These are phyloP conservation scores for Andrena camellia DNA, from an alignment of 2,888 invertebrate genomes.

Conservation along the genomic window DNA sequence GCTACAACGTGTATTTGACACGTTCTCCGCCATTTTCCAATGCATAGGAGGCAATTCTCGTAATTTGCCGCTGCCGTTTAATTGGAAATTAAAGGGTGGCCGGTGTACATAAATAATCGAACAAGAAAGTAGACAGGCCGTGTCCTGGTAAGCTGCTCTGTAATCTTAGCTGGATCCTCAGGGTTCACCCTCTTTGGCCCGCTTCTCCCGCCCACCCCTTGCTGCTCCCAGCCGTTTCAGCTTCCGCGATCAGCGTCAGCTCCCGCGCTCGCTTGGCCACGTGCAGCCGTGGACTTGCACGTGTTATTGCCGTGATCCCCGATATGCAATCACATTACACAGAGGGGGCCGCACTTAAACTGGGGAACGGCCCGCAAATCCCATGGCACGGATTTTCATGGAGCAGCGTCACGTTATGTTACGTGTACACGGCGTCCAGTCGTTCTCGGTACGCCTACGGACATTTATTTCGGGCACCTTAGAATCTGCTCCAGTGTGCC, in stretches of 20 bases:
- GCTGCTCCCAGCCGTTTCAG: background rate
- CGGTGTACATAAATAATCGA: slow-evolving; percentile 14
- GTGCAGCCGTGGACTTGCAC: slow-evolving; percentile 21
- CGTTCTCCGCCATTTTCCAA: background rate
- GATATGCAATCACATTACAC: slow-evolving; percentile 37
- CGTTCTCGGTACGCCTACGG: slow-evolving; percentile 17
- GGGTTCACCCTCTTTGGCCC: slow-evolving; percentile 10
- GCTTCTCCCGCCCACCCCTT: background rate
- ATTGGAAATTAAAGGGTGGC: slow-evolving; percentile 12
- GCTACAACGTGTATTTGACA: no score
- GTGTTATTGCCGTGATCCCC: slow-evolving; percentile 36
- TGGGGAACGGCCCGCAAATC: slow-evolving; percentile 31
- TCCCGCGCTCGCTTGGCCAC: slow-evolving; percentile 11
- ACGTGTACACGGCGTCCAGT: slow-evolving; percentile 51
- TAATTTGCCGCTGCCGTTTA: background rate
- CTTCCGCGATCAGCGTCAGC: slow-evolving; percentile 32
- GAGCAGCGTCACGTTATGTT: slow-evolving; percentile 62
- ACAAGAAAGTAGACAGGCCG: slow-evolving; percentile 41
- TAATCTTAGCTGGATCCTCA: slow-evolving; percentile 50
- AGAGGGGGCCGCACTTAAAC: slow-evolving; percentile 30
- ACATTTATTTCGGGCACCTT: slow-evolving; percentile 30
- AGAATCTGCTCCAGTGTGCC: slow-evolving; percentile 9
- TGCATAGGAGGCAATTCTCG: background rate
- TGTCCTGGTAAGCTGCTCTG: slow-evolving; percentile 51
- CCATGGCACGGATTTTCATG: slow-evolving; percentile 56